phyloP scores from a whole-genome alignment of 2,797 vertebrate species.

The Danio kyathit region DNA sequence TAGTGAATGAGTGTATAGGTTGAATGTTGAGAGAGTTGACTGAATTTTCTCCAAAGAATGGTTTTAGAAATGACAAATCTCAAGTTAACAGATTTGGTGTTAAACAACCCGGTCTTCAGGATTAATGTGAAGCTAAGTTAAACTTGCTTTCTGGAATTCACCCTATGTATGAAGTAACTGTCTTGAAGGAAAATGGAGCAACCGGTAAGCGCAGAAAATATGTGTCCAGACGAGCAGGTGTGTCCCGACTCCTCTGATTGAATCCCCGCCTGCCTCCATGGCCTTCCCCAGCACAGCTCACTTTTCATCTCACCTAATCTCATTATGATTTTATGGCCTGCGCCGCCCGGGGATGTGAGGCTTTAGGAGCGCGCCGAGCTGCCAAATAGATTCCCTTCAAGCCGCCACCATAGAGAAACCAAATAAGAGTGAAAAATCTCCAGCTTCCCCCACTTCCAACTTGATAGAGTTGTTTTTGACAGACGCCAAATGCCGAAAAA shows the following conservation, averaged over 20 bases:
- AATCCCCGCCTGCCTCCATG: conserved; percentile 59
- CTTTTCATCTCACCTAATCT: conserved; percentile 69
- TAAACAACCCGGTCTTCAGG: too few relatives aligned
- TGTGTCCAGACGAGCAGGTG: conserved; percentile 60
- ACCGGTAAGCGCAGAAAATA: conserved; percentile 51
- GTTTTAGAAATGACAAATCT: too few relatives aligned
- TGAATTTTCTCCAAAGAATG: too few relatives aligned
- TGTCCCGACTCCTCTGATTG: conserved; percentile 55
- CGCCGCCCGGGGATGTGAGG: conserved; percentile 53
- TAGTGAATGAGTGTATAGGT: too few relatives aligned
- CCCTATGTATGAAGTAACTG: conserved; percentile 43
- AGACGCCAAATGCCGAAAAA: conserved; percentile 22
- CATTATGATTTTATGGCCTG: conserved; percentile 70
- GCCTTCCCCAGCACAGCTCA: conserved; percentile 57
- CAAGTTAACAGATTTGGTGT: too few relatives aligned
- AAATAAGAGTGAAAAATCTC: conserved; percentile 46
- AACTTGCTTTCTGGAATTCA: conserved; percentile 19
- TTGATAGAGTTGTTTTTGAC: conserved; percentile 54
- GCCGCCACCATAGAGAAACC: conserved; percentile 15
- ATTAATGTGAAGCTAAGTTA: too few relatives aligned
- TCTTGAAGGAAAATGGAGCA: conserved; percentile 28
- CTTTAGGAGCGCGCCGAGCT: conserved; percentile 50
- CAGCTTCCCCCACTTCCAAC: conserved; percentile 29
- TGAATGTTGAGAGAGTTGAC: too few relatives aligned
- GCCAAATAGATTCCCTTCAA: conserved; percentile 60